These are phyloP conservation scores for Drosophila quadrilineata DNA, from an alignment of 1,140 invertebrate genomes.

Conservation along the genomic window DNA sequence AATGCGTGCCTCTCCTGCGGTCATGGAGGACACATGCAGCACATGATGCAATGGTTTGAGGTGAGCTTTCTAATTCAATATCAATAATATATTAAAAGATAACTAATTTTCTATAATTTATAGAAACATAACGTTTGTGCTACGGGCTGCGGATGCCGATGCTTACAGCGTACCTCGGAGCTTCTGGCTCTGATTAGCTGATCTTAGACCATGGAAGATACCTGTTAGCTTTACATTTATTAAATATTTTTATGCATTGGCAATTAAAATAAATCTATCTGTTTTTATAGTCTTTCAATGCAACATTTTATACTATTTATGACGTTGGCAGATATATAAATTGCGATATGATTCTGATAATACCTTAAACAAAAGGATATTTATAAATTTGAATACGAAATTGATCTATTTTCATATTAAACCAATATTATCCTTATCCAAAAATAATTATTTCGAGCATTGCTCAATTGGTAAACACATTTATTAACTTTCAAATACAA, in stretches of 20 bases:
- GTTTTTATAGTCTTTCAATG: slow-evolving; percentile 43
- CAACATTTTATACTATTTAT: slow-evolving; percentile 40
- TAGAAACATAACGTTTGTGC: slow-evolving; percentile 83
- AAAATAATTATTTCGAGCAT: slow-evolving; percentile 5
- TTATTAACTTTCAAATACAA: slow-evolving; percentile 52
- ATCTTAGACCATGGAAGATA: not conserved
- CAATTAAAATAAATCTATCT: slow-evolving; percentile 25
- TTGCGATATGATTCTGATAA: too few relatives aligned
- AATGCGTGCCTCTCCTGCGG: slow-evolving; percentile 93
- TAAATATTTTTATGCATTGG: not conserved
- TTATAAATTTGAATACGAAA: not conserved
- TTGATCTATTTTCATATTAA: not conserved
- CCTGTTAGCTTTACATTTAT: not conserved
- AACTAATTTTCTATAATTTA: not conserved
- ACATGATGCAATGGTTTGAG: slow-evolving; percentile 91
- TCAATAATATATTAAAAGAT: not conserved
- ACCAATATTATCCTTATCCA: not conserved
- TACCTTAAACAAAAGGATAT: too few relatives aligned
- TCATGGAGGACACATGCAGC: slow-evolving; percentile 93
- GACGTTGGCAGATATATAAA: slow-evolving; percentile 30
- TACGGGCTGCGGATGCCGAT: slow-evolving; percentile 94
- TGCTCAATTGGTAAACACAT: slow-evolving; percentile 16
- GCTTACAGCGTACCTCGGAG: slow-evolving; percentile 84
- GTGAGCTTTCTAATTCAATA: too few relatives aligned
- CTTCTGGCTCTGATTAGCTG: slow-evolving; percentile 60